These are phyloP conservation scores for Bicyclus anynana DNA, from an alignment of 1,140 invertebrate species.

Conservation along the genomic window DNA sequence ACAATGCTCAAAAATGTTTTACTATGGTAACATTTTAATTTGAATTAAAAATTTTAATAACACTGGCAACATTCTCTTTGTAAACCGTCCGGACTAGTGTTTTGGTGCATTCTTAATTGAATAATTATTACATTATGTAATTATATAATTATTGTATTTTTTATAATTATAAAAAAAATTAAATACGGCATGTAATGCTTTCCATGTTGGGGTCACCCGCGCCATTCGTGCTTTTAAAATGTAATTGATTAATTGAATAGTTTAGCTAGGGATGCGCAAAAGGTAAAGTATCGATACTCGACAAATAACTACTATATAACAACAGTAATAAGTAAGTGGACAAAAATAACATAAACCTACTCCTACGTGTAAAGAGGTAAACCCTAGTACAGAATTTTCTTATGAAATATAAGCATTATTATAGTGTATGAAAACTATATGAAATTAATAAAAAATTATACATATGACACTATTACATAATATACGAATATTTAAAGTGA, in stretches of 20 bases:
- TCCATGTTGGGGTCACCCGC: slow-evolving; percentile 42
- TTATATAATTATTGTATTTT: slow-evolving; percentile 23
- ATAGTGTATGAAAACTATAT: no score
- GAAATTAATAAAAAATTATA: no score
- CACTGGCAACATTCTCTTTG: slow-evolving; percentile 26
- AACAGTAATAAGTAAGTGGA: neutral
- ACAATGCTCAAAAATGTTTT: slow-evolving; percentile 6
- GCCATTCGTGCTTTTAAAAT: slow-evolving; percentile 65
- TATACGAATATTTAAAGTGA: no score
- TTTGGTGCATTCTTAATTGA: slow-evolving; percentile 43
- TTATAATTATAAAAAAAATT: slow-evolving; percentile 24
- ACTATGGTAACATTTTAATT: neutral
- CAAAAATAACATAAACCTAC: no score
- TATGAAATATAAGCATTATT: no score
- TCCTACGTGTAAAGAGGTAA: no score
- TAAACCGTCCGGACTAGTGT: slow-evolving; percentile 16
- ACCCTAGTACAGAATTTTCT: no score
- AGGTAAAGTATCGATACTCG: neutral
- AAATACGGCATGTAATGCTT: slow-evolving; percentile 57
- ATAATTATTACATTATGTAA: slow-evolving; percentile 1
- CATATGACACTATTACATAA: no score
- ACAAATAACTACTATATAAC: neutral
- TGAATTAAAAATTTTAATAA: neutral
- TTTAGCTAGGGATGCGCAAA: neutral
- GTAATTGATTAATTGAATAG: slow-evolving; percentile 4